Conservation (phyloP, 2,797 vertebrate species). For the Coranthus polyacanthus region DNA sequence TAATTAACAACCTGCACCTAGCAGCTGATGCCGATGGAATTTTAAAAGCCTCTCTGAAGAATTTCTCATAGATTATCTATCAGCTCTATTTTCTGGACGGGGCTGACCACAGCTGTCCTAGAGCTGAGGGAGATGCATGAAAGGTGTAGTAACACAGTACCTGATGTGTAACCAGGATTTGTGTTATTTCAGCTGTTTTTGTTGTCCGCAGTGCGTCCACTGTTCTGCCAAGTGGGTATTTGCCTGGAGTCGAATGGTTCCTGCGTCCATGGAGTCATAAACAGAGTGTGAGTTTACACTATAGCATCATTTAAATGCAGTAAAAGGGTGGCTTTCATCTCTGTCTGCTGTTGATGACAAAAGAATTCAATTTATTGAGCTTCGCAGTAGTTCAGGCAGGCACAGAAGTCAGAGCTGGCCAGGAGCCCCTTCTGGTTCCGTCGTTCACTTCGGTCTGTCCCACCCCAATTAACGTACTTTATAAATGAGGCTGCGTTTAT, state of each 20-base stretch:
- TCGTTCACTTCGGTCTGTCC: too few species aligned
- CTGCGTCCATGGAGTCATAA: conserved; percentile 10
- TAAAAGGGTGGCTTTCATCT: neutral
- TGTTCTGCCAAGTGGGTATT: conserved; percentile 50
- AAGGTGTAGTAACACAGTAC: conserved; percentile 27
- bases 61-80: conserved; percentile 54
- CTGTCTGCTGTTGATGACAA: neutral
- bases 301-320: conserved; percentile 2
- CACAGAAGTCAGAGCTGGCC: too few species aligned
- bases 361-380: neutral
- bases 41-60: conserved; percentile 36
- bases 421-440: too few species aligned
- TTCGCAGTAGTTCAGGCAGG: neutral
- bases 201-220: conserved; percentile 53
- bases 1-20: conserved; percentile 36
- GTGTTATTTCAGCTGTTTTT: conserved; percentile 70
- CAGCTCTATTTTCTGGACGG: conserved; percentile 21
- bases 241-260: conserved; percentile 30
- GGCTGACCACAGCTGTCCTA: conserved; percentile 2
- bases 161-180: conserved; percentile 55
- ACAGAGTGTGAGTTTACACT: conserved; percentile 19
- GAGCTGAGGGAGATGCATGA: conserved; percentile 47
- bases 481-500: too few species aligned
- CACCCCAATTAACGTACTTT: too few species aligned
- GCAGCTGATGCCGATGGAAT: conserved; percentile 24